Evolutionary conservation across 2,888 invertebrate genomes (phyloP), one percentile per base, ranked within the genome.

Genomic region (Suillia variegata): DNA sequence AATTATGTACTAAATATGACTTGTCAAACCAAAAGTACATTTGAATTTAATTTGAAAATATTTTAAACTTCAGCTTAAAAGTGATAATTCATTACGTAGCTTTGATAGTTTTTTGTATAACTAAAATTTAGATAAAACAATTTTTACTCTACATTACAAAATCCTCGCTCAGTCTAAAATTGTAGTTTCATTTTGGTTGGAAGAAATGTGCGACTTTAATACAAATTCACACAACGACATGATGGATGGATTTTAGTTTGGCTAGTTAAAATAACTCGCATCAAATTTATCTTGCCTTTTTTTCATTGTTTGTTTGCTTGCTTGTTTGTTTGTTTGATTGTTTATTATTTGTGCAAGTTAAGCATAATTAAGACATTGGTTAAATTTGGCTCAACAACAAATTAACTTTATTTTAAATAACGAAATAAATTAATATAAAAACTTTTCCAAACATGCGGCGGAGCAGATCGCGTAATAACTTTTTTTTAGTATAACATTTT

Each of bases 161-260:
- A n/a, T n/a, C n/a, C n/a, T n/a, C n/a, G n/a, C n/a, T n/a, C n/a
- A n/a, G n/a, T n/a, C n/a, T n/a, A n/a, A n/a, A n/a, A n/a, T n/a
- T n/a, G n/a, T n/a, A n/a, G n/a, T n/a, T n/a, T n/a, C n/a, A n/a
- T n/a, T n/a, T n/a, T n/a, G n/a, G n/a, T n/a, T n/a, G n/a, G 18
- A 38, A 38, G n/a, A 38, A 38, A 38, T n/a, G 31, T 17, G 24
- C n/a, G 22, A 6, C 5, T 50, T 22, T 50, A 24, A 22, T 24
- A 24, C 49, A 26, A 50, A 50, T 50, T 50, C 17, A 15, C 26
- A 50, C 31, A 15, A 50, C 50, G 31, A 18, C 22, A 21, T n/a
- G n/a, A n/a, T 48, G 18, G 22, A 17, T 17, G 13, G n/a, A 17
- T 2, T 50, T 15, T 18, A 50, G 31, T 50, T 50, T 50, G n/a